Evolutionary conservation across 2,888 invertebrate species (phyloP).

Genomic region (Meghimatium bilineatum): DNA sequence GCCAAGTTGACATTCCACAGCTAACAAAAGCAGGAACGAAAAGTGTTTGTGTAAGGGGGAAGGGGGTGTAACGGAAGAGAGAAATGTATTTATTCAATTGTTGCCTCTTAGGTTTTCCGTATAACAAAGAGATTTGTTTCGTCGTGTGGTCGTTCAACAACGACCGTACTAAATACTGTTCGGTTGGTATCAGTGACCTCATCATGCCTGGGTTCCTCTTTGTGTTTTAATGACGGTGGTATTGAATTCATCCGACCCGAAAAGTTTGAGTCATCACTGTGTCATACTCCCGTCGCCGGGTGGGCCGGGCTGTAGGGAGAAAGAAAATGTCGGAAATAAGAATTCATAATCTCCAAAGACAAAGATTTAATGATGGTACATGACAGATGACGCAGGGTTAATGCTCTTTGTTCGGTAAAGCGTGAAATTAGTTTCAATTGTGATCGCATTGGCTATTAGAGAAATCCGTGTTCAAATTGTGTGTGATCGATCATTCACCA

Average conservation of each 20-base stretch:
- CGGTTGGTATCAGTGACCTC: background rate
- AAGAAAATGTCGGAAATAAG: background rate
- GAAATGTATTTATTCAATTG: too few relatives aligned
- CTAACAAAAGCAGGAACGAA: too few relatives aligned
- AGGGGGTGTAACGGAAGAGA: too few relatives aligned
- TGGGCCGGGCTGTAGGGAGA: background rate
- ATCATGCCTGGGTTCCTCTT: background rate
- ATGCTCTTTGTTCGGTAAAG: background rate
- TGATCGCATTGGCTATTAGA: too few relatives aligned
- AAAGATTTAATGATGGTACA: background rate
- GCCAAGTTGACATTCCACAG: too few relatives aligned
- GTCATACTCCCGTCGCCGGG: background rate
- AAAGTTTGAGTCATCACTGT: background rate
- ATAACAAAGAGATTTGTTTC: too few relatives aligned
- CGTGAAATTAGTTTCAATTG: background rate
- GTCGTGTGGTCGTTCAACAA: too few relatives aligned
- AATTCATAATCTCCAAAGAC: background rate
- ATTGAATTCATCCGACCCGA: background rate
- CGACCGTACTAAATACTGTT: too few relatives aligned
- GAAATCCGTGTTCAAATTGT: too few relatives aligned
- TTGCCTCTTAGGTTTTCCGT: too few relatives aligned
- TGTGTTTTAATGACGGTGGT: background rate
- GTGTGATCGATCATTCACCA: too few relatives aligned
- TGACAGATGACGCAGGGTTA: background rate
- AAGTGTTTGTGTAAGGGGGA: too few relatives aligned